A percentile compares a stretch with the other conserved stretches of the same genome.
phyloP scores from a whole-genome alignment of 2,113 vertebrate species.

The Cranoglanis bouderius region DNA sequence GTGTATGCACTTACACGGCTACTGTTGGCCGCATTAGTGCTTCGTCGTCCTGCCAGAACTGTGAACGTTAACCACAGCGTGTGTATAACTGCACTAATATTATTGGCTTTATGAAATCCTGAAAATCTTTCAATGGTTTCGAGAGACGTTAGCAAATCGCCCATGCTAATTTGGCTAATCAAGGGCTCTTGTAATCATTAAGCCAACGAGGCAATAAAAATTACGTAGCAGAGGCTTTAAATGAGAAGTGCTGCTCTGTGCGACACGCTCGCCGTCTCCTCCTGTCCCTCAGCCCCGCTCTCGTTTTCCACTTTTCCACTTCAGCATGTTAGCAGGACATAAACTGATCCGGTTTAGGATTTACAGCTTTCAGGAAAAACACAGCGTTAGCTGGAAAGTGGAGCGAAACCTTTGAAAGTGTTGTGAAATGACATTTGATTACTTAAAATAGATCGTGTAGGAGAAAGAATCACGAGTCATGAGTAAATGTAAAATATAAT shows the following conservation, averaged over 20 bases:
- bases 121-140: conserved; percentile 21
- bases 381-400: conserved; percentile 60
- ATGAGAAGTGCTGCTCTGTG: conserved; percentile 25
- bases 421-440: background rate
- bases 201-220: conserved; percentile 32
- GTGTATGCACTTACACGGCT: background rate
- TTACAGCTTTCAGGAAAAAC: conserved; percentile 70
- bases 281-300: background rate
- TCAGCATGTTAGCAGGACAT: conserved; percentile 70
- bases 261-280: background rate
- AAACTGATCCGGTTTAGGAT: conserved; percentile 75
- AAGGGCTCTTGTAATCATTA: conserved; percentile 34
- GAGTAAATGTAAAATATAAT: background rate
- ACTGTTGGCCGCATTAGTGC: conserved; percentile 35
- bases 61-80: conserved; percentile 41
- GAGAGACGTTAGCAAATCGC: conserved; percentile 12
- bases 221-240: conserved; percentile 20
- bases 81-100: conserved; percentile 23
- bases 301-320: conserved; percentile 29
- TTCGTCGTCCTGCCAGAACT: conserved; percentile 28
- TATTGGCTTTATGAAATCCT: conserved; percentile 16
- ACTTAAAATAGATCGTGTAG: too few species aligned
- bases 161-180: conserved; percentile 25
- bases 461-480: background rate
- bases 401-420: background rate